Evolutionary conservation across 2,888 invertebrate genomes (phyloP).

Genomic region (Trilocha varians): DNA sequence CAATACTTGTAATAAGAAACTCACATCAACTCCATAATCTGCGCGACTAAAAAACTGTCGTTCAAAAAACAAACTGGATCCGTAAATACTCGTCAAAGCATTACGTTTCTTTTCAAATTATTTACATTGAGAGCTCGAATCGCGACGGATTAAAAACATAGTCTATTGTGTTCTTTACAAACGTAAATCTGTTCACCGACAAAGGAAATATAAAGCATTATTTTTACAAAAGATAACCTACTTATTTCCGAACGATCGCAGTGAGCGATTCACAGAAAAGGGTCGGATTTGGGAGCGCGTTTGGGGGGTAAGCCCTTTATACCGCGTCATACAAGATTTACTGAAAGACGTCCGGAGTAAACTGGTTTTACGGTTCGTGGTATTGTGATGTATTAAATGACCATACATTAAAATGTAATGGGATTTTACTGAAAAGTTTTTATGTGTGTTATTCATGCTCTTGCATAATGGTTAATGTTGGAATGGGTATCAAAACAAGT

Average conservation of each 20-base stretch:
- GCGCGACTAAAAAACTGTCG: too few relatives aligned
- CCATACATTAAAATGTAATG: too few relatives aligned
- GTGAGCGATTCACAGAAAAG: constrained; percentile 6
- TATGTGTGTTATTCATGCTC: too few relatives aligned
- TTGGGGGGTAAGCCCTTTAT: not conserved
- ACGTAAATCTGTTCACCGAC: constrained; percentile 11
- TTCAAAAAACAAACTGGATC: not conserved
- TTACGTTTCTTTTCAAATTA: not conserved
- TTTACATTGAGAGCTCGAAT: not conserved
- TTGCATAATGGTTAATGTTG: too few relatives aligned
- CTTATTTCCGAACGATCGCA: constrained; percentile 14
- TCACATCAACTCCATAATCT: too few relatives aligned
- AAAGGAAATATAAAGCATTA: constrained; percentile 9
- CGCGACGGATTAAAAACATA: not conserved
- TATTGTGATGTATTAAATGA: too few relatives aligned
- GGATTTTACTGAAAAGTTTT: too few relatives aligned
- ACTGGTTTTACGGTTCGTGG: too few relatives aligned
- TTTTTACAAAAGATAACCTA: constrained; percentile 22
- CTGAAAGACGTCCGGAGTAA: not conserved
- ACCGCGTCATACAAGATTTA: not conserved
- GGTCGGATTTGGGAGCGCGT: not conserved
- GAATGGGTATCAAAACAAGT: too few relatives aligned
- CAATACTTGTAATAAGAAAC: too few relatives aligned
- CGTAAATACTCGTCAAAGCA: not conserved
- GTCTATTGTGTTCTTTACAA: not conserved